Evolutionary conservation across 2,888 invertebrate species (phyloP).

Genomic region (Thyatira batis): DNA sequence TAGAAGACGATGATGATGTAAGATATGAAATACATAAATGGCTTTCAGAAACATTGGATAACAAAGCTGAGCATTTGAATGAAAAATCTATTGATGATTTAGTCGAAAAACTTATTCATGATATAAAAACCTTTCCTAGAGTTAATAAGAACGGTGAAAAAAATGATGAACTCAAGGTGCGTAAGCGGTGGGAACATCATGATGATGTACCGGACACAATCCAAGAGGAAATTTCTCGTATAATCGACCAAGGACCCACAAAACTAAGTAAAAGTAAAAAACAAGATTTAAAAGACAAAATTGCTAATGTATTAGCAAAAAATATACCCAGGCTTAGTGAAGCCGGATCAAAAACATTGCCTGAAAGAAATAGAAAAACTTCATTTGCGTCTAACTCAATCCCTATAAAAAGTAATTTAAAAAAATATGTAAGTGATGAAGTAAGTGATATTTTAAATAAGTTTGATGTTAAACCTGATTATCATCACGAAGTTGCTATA

Average conservation of each 20-base stretch:
- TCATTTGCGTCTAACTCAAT: neutral
- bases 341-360: neutral
- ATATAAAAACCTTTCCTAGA: neutral
- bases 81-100: neutral
- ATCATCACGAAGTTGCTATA: constrained; percentile 16
- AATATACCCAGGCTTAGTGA: constrained; percentile 5
- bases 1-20: neutral
- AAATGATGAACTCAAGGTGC: neutral
- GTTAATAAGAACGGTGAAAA: neutral
- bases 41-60: neutral
- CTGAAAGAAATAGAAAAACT: neutral
- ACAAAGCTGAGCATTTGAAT: neutral
- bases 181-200: neutral
- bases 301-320: constrained; percentile 19
- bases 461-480: constrained; percentile 6
- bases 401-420: neutral
- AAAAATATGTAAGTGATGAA: constrained; percentile 15
- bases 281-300: constrained; percentile 19
- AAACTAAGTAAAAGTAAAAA: constrained; percentile 12
- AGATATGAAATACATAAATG: neutral
- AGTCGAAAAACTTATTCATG: neutral
- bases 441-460: constrained; percentile 17
- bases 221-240: constrained; percentile 15
- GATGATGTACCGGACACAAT: constrained; percentile 15
- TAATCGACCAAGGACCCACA: constrained; percentile 12